phyloP scores from a whole-genome alignment of 2,888 invertebrate species.

The Opisthograptis luteolata region DNA sequence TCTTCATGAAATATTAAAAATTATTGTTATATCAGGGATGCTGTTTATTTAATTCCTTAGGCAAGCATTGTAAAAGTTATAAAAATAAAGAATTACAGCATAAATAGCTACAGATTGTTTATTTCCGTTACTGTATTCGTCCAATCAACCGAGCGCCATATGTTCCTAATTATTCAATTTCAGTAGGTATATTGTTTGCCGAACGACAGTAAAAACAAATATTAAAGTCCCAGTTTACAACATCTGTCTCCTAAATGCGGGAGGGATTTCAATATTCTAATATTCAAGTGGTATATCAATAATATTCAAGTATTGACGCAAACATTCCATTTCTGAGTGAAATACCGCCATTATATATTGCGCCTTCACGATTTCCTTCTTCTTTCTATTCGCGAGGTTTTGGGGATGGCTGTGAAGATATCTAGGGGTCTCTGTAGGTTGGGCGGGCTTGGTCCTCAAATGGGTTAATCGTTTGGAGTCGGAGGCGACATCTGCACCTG shows the following conservation, averaged over 20 bases:
- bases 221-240: slow-evolving; percentile 29
- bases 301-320: slow-evolving; percentile 70
- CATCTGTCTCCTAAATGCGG: slow-evolving; percentile 34
- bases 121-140: slow-evolving; percentile 1
- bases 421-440: slow-evolving; percentile 48
- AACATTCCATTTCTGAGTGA: slow-evolving; percentile 65
- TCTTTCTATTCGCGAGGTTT: slow-evolving; percentile 32
- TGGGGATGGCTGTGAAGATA: slow-evolving; percentile 39
- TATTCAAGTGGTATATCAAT: slow-evolving; percentile 62
- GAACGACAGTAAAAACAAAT: slow-evolving; percentile 19
- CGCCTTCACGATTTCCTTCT: slow-evolving; percentile 39
- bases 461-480: slow-evolving; percentile 79
- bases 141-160: slow-evolving; percentile 5
- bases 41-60: slow-evolving; percentile 3
- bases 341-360: slow-evolving; percentile 45
- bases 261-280: slow-evolving; percentile 60
- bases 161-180: slow-evolving; percentile 6
- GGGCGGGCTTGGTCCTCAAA: slow-evolving; percentile 63
- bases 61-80: slow-evolving; percentile 4
- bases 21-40: background rate
- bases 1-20: no score
- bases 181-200: slow-evolving; percentile 5
- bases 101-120: slow-evolving; percentile 1
- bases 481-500: slow-evolving; percentile 76
- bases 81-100: slow-evolving; percentile 10